Base-by-base conservation (phyloP, 2,113 vertebrate genomes). In the Brienomyrus longianalis region DNA sequence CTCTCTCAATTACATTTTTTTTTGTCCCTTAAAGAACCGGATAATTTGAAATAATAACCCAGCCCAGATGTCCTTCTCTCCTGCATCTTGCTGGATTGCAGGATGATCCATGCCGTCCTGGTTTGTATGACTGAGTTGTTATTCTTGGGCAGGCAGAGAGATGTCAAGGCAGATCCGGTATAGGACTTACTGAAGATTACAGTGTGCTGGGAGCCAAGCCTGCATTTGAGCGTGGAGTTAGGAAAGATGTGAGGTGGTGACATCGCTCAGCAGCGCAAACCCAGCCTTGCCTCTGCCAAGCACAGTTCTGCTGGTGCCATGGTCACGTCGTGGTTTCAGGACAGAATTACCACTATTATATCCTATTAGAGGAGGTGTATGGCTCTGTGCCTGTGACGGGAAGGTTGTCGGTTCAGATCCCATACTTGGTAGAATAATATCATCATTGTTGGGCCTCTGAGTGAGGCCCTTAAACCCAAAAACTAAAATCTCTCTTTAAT, bases 1-100 rank as follows among this genome's bases (percentile, higher is more conserved):
- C 43, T 35, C 83, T 31, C 35, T 52, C 70, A 77, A 43, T 80
- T 80, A 80, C 74, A 80, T 54, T 89, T 89, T 89, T 51, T 85
- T 45, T 89, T 89, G 77, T 88, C 87, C 59, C 59, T 88, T 50
- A 45, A 89, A 89, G 74, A 89, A 56, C 48, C 17, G 56, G 77
- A 89, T 84, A 89, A 89, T 89, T 89, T 89, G 51, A 84, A 54
- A 89, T 83, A 89, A 89, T 89, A 31, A 39, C 88, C 70, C 27
- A 45, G 52, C 51, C 83, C 74, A 89, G 88, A 84, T 89, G 74
- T 83, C 74, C 39, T 54, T 59, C 52, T 89, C 39, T 89, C 43
- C 87, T 50, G 39, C 87, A 48, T 62, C 87, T 15, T 88, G 87
- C n/a, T 74, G 9, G 87, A 43, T 43, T 23, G 56, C 50, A 47